These are phyloP conservation scores for Agrypnia vestita DNA, from an alignment of 1,140 invertebrate genomes.

Conservation along the genomic window DNA sequence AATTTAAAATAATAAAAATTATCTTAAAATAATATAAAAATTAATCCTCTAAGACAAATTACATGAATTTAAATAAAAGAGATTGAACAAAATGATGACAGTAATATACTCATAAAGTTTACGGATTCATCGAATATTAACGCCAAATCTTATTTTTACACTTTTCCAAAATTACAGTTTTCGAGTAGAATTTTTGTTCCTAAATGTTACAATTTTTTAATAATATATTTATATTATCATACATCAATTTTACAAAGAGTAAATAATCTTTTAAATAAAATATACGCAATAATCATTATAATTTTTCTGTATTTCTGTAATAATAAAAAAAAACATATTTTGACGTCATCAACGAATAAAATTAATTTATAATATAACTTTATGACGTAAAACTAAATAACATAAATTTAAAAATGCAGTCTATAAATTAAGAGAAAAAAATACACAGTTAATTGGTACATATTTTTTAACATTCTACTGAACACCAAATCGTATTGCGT, in stretches of 20 bases:
- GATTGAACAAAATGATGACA: constrained; percentile 30
- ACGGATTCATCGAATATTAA: background rate
- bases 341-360: constrained; percentile 45
- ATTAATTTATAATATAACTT: constrained; percentile 20
- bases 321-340: background rate
- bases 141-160: constrained; percentile 13
- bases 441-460: constrained; percentile 21
- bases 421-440: constrained; percentile 16
- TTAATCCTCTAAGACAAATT: constrained; percentile 51
- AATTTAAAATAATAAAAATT: constrained; percentile 55
- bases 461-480: constrained; percentile 47
- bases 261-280: constrained; percentile 12
- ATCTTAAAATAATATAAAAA: constrained; percentile 58
- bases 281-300: background rate
- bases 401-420: constrained; percentile 44
- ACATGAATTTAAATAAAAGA: constrained; percentile 43
- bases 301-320: background rate
- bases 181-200: constrained; percentile 50
- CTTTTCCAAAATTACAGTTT: constrained; percentile 27
- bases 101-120: background rate
- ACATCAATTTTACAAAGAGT: constrained; percentile 45
- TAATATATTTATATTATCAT: constrained; percentile 34
- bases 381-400: constrained; percentile 42
- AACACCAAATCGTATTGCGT: constrained; percentile 58
- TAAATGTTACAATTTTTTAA: constrained; percentile 57